Percentiles rank a stretch among this genome's conserved stretches.
Conservation (phyloP, 2,888 invertebrate genomes). For the Rhamphomyia laevipes region DNA sequence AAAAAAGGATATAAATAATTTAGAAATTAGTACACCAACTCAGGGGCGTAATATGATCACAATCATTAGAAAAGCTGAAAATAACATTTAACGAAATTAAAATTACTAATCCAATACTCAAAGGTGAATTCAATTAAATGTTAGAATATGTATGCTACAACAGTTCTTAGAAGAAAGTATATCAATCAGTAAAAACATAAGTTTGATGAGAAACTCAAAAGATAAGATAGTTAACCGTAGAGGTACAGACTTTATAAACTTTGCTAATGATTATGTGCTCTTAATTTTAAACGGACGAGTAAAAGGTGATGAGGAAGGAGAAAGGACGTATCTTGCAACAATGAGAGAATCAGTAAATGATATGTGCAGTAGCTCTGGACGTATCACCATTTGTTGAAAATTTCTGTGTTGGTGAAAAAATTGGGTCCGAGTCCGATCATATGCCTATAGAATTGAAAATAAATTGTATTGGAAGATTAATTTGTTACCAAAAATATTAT, state of each 20-base stretch:
- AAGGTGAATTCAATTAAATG: neutral
- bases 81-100: neutral
- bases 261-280: neutral
- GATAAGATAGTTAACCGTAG: neutral
- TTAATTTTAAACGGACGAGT: neutral
- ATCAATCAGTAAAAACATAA: neutral
- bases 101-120: neutral
- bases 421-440: neutral
- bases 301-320: neutral
- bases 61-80: neutral
- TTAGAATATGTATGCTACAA: neutral
- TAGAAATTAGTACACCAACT: too few species aligned
- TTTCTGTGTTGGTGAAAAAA: neutral
- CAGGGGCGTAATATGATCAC: neutral
- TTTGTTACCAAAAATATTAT: neutral
- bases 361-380: neutral
- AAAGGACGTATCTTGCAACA: neutral
- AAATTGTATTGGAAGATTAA: neutral
- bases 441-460: neutral
- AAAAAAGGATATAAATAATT: neutral
- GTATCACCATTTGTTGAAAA: neutral
- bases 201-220: neutral
- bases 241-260: neutral
- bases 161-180: neutral
- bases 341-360: neutral